These are phyloP conservation scores for Drosophila virilis DNA, from an alignment of 1,140 invertebrate genomes.

Conservation along the genomic window DNA sequence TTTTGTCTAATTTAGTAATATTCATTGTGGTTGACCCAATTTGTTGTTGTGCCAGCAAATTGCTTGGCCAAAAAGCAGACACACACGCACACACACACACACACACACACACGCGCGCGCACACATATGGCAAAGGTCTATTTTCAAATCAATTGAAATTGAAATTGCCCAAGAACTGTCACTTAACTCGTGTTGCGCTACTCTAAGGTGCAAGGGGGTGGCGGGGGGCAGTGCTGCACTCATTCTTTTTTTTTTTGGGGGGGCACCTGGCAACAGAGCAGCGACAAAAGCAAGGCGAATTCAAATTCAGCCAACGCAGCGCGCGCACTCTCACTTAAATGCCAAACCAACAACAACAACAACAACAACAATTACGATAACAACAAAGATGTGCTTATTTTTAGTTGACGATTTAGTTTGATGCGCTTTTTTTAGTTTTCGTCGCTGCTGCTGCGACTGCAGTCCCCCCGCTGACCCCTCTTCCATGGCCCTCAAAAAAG, in stretches of 20 bases:
- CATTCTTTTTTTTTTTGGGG: too few species aligned
- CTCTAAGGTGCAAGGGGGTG: constrained; percentile 10
- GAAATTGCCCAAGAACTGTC: constrained; percentile 64
- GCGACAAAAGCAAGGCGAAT: constrained; percentile 5
- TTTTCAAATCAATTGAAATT: constrained; percentile 77
- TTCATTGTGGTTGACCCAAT: constrained; percentile 76
- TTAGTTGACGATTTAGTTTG: constrained; percentile 53
- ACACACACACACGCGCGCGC: constrained; percentile 6
- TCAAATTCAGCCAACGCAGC: constrained; percentile 10
- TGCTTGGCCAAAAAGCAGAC: constrained; percentile 54
- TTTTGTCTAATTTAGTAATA: constrained; percentile 70
- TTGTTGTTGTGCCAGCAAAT: constrained; percentile 52
- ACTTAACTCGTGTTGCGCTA: constrained; percentile 28
- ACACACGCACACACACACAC: constrained; percentile 15
- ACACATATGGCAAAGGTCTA: constrained; percentile 47
- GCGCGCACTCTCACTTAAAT: constrained; percentile 18
- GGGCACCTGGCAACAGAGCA: constrained; percentile 56
- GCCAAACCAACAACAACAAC: constrained; percentile 31
- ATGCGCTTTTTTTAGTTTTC: constrained; percentile 49
- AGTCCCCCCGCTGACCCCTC: too few species aligned
- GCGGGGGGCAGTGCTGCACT: constrained; percentile 25
- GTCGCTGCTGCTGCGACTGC: neutral
- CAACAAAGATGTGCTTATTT: constrained; percentile 46
- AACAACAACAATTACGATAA: constrained; percentile 2
- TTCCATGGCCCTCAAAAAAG: constrained; percentile 42